These are phyloP conservation scores for Scelioninae gen. 2 DNA, from an alignment of 2,888 invertebrate species.

Conservation along the genomic window DNA sequence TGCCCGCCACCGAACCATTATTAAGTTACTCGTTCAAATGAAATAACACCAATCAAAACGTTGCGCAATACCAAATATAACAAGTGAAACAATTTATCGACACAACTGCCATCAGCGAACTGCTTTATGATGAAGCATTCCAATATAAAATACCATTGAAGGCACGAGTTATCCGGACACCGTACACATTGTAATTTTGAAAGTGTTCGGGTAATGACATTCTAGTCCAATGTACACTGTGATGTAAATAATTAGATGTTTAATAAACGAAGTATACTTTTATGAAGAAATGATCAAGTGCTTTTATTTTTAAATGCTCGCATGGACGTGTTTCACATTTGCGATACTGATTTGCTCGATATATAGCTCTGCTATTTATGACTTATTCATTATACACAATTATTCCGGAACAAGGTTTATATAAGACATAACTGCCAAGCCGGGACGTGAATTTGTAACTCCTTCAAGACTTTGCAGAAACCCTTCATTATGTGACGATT, in stretches of 20 bases:
- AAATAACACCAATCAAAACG: background rate
- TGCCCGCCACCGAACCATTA: slow-evolving; percentile 74
- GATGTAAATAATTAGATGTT: slow-evolving; percentile 54
- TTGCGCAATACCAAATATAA: slow-evolving; percentile 25
- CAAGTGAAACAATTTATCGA: slow-evolving; percentile 8
- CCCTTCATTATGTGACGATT: slow-evolving; percentile 2
- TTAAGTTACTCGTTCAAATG: background rate
- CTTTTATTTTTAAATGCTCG: background rate
- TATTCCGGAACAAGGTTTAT: slow-evolving; percentile 9
- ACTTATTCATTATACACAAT: slow-evolving; percentile 4
- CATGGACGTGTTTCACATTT: background rate
- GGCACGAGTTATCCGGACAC: slow-evolving; percentile 21
- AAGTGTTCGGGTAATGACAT: slow-evolving; percentile 46
- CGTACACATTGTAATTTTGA: background rate
- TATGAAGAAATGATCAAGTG: slow-evolving; percentile 2
- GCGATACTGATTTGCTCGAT: background rate
- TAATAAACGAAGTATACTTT: slow-evolving; percentile 35
- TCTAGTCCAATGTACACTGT: slow-evolving; percentile 67
- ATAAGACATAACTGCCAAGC: slow-evolving; percentile 14
- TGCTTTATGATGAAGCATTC: slow-evolving; percentile 36
- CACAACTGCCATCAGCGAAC: slow-evolving; percentile 21
- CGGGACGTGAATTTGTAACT: slow-evolving; percentile 1
- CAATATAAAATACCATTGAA: slow-evolving; percentile 19
- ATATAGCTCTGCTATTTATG: background rate
- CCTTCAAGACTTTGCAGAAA: background rate